Percentiles rank a stretch among this genome's conserved stretches.
phyloP scores from a whole-genome alignment of 1,140 invertebrate genomes.

The Chrysomallon squamiferum region DNA sequence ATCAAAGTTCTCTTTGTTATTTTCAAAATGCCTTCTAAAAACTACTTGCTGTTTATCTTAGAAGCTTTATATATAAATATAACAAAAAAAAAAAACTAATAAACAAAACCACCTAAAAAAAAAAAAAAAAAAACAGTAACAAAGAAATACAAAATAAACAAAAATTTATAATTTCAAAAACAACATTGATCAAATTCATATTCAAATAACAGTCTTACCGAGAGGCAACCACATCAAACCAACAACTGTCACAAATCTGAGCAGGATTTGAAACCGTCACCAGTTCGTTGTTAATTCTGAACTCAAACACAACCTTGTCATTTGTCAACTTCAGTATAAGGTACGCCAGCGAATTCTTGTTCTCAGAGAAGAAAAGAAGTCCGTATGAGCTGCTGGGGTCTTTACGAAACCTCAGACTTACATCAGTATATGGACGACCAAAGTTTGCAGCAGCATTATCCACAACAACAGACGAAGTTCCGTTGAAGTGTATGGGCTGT shows the following conservation, averaged over 20 bases:
- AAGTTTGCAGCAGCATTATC: background rate
- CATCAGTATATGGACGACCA: background rate
- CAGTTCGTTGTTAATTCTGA: background rate
- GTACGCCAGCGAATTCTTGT: background rate
- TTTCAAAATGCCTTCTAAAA: too few relatives aligned
- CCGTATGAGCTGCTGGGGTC: background rate
- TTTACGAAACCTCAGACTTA: background rate
- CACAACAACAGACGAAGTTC: background rate
- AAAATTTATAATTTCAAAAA: too few relatives aligned
- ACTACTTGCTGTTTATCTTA: too few relatives aligned
- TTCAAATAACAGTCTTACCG: background rate
- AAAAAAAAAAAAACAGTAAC: too few relatives aligned
- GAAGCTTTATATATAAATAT: too few relatives aligned
- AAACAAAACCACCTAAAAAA: too few relatives aligned
- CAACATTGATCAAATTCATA: too few relatives aligned
- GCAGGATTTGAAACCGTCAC: background rate
- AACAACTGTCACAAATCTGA: background rate
- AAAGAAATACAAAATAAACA: too few relatives aligned
- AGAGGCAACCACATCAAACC: background rate
- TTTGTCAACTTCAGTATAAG: background rate
- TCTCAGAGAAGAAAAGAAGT: slow-evolving; percentile 1
- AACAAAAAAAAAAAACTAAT: too few relatives aligned
- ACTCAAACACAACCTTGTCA: background rate
- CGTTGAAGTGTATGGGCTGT: background rate
- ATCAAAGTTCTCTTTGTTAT: too few relatives aligned